These are phyloP conservation scores for Eilema sororculum DNA, from an alignment of 2,888 invertebrate genomes.

Conservation along the genomic window DNA sequence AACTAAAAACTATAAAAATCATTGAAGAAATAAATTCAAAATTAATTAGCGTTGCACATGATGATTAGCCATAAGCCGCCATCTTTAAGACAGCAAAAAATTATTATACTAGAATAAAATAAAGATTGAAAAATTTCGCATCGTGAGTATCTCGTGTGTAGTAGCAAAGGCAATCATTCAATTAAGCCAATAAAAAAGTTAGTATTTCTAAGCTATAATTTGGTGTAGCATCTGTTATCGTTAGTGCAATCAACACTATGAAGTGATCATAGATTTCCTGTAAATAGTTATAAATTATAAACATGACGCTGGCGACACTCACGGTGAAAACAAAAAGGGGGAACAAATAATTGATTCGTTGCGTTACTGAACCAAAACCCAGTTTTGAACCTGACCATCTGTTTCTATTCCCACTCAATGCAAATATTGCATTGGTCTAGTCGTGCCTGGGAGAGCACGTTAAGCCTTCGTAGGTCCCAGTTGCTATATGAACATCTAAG, in stretches of 20 bases:
- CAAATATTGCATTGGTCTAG: too few species aligned
- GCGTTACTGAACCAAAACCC: too few species aligned
- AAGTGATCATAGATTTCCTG: constrained; percentile 8
- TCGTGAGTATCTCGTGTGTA: neutral
- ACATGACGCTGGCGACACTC: neutral
- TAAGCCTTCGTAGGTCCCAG: too few species aligned
- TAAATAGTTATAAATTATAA: constrained; percentile 9
- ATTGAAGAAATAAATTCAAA: neutral
- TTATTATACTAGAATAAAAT: neutral
- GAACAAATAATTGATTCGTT: too few species aligned
- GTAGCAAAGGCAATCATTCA: constrained; percentile 42
- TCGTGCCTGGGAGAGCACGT: too few species aligned
- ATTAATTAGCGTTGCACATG: neutral
- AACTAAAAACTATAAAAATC: neutral
- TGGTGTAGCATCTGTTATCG: constrained; percentile 28
- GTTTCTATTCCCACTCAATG: too few species aligned
- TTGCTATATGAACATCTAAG: too few species aligned
- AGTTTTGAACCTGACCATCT: too few species aligned
- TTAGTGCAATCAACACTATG: constrained; percentile 16
- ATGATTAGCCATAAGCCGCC: neutral
- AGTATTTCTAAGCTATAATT: constrained; percentile 43
- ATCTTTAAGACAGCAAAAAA: neutral
- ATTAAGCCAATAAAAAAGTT: constrained; percentile 41
- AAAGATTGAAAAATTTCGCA: constrained; percentile 4
- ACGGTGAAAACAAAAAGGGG: too few species aligned